Evolutionary conservation across 2,888 invertebrate genomes (phyloP).

Genomic region (Ommatoiulus sabulosus): DNA sequence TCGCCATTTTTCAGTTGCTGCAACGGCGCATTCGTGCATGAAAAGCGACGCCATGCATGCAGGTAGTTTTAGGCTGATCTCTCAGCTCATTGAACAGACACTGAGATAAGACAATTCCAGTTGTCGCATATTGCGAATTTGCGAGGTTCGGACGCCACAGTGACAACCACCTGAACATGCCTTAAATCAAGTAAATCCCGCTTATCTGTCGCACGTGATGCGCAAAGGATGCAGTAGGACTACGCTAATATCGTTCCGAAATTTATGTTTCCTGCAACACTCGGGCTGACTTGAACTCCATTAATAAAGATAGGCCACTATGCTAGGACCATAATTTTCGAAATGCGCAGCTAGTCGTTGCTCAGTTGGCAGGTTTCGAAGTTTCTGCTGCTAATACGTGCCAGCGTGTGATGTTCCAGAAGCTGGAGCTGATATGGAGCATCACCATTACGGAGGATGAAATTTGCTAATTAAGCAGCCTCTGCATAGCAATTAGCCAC

Average conservation of each 20-base stretch:
- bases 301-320: conserved; percentile 32
- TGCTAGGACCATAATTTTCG: background rate
- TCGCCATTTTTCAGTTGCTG: no score
- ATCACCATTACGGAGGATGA: background rate
- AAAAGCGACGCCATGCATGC: no score
- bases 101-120: background rate
- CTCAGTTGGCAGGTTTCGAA: background rate
- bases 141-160: no score
- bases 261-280: background rate
- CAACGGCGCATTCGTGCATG: no score
- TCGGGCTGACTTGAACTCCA: background rate
- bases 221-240: background rate
- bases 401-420: background rate
- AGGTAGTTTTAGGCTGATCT: no score
- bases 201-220: background rate
- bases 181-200: background rate
- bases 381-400: background rate
- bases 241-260: background rate
- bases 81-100: no score
- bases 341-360: background rate
- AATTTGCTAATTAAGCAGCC: conserved; percentile 17
- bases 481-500: conserved; percentile 34
- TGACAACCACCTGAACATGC: conserved; percentile 15
- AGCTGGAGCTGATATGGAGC: background rate
- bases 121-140: no score